Evolutionary conservation across 2,797 vertebrate species (phyloP).

Genomic region (Myoxocephalus aenaeus): DNA sequence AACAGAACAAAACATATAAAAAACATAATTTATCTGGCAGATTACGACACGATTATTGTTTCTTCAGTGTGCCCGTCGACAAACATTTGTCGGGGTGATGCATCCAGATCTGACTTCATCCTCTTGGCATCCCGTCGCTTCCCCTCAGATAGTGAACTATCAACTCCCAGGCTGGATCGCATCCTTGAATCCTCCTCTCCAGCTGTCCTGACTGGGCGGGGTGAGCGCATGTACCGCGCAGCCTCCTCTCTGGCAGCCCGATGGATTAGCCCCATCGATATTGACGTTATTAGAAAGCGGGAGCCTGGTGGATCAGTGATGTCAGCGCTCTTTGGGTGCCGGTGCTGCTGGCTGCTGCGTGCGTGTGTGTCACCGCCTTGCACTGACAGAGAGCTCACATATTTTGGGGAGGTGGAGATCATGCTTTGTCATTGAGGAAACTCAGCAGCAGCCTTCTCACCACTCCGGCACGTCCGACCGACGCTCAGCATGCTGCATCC

Average conservation of each 20-base stretch:
- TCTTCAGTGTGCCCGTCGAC: too few relatives aligned
- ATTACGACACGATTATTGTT: too few relatives aligned
- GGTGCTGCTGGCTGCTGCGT: constrained; percentile 74
- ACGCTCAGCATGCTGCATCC: constrained; percentile 82
- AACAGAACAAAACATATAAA: too few relatives aligned
- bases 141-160: constrained; percentile 21
- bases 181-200: constrained; percentile 63
- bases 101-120: neutral
- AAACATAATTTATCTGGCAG: too few relatives aligned
- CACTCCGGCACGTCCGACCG: constrained; percentile 81
- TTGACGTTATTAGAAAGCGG: constrained; percentile 85
- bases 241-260: constrained; percentile 93
- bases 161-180: constrained; percentile 39
- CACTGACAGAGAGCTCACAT: constrained; percentile 68
- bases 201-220: constrained; percentile 78
- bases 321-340: constrained; percentile 79
- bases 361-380: constrained; percentile 68
- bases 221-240: constrained; percentile 86
- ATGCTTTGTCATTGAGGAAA: constrained; percentile 84
- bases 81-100: neutral
- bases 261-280: constrained; percentile 88
- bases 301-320: constrained; percentile 86
- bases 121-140: neutral
- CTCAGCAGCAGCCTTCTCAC: constrained; percentile 72
- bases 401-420: constrained; percentile 74